Evolutionary conservation across 1,140 invertebrate species (phyloP).

Genomic region (Drepana arcuata): DNA sequence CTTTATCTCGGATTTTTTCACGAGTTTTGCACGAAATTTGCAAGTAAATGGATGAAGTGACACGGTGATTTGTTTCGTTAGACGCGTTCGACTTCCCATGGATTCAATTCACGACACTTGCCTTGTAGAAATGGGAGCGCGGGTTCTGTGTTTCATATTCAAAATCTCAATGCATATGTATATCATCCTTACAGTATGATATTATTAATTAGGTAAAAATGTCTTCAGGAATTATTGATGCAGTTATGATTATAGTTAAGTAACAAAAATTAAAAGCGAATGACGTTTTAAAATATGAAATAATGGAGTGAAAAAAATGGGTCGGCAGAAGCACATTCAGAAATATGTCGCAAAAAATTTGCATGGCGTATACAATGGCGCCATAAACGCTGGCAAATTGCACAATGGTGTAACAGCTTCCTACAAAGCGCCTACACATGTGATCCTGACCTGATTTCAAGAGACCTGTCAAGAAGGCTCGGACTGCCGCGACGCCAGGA

Average conservation of each 20-base stretch:
- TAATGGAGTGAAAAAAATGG: conserved; percentile 6
- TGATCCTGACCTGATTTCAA: conserved; percentile 66
- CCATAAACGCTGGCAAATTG: conserved; percentile 56
- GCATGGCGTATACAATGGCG: conserved; percentile 32
- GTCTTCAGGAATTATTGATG: no score
- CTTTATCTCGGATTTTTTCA: conserved; percentile 67
- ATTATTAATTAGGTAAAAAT: no score
- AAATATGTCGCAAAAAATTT: conserved; percentile 35
- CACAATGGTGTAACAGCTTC: conserved; percentile 50
- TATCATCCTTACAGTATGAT: no score
- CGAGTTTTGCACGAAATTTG: conserved; percentile 67
- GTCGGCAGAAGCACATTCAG: conserved; percentile 8
- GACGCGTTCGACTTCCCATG: conserved; percentile 49
- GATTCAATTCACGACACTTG: conserved; percentile 29
- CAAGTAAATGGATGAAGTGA: conserved; percentile 65
- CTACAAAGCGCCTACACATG: conserved; percentile 58
- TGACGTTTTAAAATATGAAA: conserved; percentile 5
- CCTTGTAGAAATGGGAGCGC: conserved; percentile 17
- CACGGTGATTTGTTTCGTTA: conserved; percentile 60
- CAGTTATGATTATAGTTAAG: no score
- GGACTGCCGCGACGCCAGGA: conserved; percentile 49
- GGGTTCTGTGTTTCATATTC: no score
- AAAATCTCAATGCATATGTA: no score
- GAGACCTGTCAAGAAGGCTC: conserved; percentile 35
- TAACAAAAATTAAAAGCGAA: no score